These are phyloP conservation scores for Drosophila tani DNA, from an alignment of 1,140 invertebrate species.

Conservation along the genomic window DNA sequence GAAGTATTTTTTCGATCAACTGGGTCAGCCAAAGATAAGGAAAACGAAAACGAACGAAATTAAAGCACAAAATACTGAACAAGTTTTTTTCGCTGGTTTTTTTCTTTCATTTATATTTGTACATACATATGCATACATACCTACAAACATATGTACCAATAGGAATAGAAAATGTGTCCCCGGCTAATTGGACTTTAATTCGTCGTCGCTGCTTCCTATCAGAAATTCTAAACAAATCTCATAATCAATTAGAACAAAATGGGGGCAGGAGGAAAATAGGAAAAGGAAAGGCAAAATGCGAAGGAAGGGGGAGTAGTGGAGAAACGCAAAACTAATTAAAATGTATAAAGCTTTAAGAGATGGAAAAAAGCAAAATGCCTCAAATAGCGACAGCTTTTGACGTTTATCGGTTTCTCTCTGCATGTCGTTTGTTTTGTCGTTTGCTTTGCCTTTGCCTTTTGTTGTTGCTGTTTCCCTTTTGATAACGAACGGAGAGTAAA, in stretches of 20 bases:
- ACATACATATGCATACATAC: background rate
- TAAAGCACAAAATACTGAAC: background rate
- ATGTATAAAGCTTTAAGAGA: conserved; percentile 26
- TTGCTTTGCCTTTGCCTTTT: conserved; percentile 30
- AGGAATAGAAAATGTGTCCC: background rate
- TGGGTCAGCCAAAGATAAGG: conserved; percentile 19
- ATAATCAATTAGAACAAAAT: conserved; percentile 19
- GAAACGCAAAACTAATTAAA: conserved; percentile 34
- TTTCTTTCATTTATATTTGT: background rate
- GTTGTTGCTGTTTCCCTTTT: conserved; percentile 37
- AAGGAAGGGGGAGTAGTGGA: background rate
- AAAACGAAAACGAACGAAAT: background rate
- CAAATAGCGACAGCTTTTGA: conserved; percentile 45
- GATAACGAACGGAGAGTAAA: conserved; percentile 50
- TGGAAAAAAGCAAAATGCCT: conserved; percentile 23
- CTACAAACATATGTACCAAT: background rate
- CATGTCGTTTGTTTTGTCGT: conserved; percentile 3
- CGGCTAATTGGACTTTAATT: conserved; percentile 23
- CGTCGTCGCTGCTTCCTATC: conserved; percentile 12
- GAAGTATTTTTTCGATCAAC: conserved; percentile 18
- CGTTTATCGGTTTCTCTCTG: conserved; percentile 37
- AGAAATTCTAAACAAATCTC: conserved; percentile 13
- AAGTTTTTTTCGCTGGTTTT: background rate
- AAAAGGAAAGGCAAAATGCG: background rate
- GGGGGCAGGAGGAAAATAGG: too few relatives aligned